phyloP scores from a whole-genome alignment of 2,888 invertebrate species.

The Chymomyza procnemis region DNA sequence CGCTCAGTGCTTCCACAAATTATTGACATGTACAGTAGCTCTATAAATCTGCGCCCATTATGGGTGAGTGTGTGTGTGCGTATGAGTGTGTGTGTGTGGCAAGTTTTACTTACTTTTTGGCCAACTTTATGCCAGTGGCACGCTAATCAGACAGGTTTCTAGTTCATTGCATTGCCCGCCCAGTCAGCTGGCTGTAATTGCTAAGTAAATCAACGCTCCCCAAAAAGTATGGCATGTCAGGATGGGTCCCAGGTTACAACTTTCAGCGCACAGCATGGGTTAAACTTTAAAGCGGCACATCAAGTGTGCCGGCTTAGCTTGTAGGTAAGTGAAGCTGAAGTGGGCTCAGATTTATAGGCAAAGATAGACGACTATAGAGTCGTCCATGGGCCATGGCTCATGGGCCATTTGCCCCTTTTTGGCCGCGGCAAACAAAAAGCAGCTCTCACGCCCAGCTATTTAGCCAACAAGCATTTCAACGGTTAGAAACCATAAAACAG shows the following conservation, averaged over 20 bases:
- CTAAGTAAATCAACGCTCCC: constrained; percentile 62
- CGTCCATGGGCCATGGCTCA: background rate
- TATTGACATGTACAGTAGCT: constrained; percentile 65
- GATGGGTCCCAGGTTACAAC: background rate
- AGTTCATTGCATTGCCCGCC: constrained; percentile 59
- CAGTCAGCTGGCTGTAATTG: constrained; percentile 64
- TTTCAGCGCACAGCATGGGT: background rate
- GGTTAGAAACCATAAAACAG: background rate
- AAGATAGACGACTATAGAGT: too few species aligned
- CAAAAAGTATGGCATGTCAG: background rate
- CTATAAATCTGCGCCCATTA: constrained; percentile 52
- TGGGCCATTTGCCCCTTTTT: too few species aligned
- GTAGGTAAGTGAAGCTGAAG: background rate
- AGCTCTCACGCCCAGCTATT: background rate
- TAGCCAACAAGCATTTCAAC: background rate
- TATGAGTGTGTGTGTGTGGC: constrained; percentile 7
- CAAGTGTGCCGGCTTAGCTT: background rate
- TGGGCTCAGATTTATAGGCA: background rate
- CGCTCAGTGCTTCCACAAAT: constrained; percentile 57
- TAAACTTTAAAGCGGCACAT: background rate
- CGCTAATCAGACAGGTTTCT: constrained; percentile 71
- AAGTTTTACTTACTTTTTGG: constrained; percentile 52
- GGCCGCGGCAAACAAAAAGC: background rate
- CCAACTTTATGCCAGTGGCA: constrained; percentile 55
- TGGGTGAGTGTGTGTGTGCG: constrained; percentile 23